These are phyloP conservation scores for Armadillidium nasatum DNA, from an alignment of 1,140 invertebrate genomes.

Conservation along the genomic window DNA sequence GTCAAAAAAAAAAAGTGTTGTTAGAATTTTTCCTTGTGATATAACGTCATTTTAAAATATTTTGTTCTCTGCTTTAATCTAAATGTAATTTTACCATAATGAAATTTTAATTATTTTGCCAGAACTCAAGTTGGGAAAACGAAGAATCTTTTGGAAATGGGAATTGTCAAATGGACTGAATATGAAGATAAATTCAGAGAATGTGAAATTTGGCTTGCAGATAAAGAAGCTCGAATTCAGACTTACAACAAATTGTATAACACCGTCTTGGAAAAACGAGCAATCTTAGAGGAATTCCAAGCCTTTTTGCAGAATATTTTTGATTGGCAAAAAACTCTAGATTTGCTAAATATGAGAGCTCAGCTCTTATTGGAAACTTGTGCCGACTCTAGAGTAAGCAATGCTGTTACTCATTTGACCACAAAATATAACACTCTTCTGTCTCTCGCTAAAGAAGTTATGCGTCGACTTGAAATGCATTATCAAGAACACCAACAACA, in stretches of 20 bases:
- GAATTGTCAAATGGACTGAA: slow-evolving; percentile 85
- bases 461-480: slow-evolving; percentile 80
- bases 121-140: slow-evolving; percentile 60
- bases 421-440: slow-evolving; percentile 91
- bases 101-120: background rate
- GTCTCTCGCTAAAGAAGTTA: slow-evolving; percentile 85
- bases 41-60: too few species aligned
- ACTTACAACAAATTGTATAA: slow-evolving; percentile 85
- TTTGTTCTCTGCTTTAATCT: background rate
- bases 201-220: slow-evolving; percentile 78
- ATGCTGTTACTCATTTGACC: slow-evolving; percentile 86
- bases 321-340: slow-evolving; percentile 88
- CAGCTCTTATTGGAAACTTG: slow-evolving; percentile 85
- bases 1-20: too few species aligned
- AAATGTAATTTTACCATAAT: background rate
- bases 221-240: slow-evolving; percentile 79
- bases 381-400: slow-evolving; percentile 86
- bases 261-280: slow-evolving; percentile 81
- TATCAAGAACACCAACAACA: slow-evolving; percentile 64
- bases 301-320: slow-evolving; percentile 81
- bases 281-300: slow-evolving; percentile 78
- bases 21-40: background rate
- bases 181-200: slow-evolving; percentile 90
- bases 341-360: slow-evolving; percentile 84
- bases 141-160: slow-evolving; percentile 76